phyloP scores from a whole-genome alignment of 2,888 invertebrate genomes.

The Mesorhabditis spiculigera region DNA sequence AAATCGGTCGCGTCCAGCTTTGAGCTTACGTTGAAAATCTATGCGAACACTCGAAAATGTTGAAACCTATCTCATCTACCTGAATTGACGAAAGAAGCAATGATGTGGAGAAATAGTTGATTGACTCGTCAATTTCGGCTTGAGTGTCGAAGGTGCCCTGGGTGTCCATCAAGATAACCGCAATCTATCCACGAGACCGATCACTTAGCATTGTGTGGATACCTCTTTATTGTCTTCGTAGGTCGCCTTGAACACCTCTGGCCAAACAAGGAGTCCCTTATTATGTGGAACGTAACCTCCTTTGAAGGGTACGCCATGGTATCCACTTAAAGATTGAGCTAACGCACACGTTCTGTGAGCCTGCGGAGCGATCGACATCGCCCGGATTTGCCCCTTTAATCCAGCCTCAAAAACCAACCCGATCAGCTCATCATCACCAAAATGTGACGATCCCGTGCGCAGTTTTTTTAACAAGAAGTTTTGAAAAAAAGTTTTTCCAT shows the following conservation, averaged over 20 bases:
- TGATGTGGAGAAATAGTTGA: background rate
- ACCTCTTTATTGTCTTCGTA: too few relatives aligned
- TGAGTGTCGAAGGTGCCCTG: background rate
- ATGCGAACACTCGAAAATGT: too few relatives aligned
- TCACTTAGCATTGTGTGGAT: background rate
- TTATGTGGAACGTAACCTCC: background rate
- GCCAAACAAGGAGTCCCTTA: background rate
- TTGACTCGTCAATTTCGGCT: background rate
- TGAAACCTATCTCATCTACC: background rate
- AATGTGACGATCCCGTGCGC: too few relatives aligned
- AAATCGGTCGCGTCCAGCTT: background rate
- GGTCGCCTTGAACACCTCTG: background rate
- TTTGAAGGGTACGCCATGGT: background rate
- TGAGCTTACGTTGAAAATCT: background rate
- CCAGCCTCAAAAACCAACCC: too few relatives aligned
- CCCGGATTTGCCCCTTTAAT: too few relatives aligned
- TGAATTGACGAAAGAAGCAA: conserved; percentile 3
- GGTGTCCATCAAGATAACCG: background rate
- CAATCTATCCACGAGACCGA: background rate
- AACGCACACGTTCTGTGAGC: too few relatives aligned
- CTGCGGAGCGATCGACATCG: too few relatives aligned
- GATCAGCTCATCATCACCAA: too few relatives aligned
- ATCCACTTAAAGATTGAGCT: background rate
- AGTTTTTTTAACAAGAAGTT: too few relatives aligned
- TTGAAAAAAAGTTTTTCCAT: too few relatives aligned